Evolutionary conservation across 2,888 invertebrate genomes (phyloP), one percentile per base, ranked within the genome.

Genomic region (Melanostoma scalare): DNA sequence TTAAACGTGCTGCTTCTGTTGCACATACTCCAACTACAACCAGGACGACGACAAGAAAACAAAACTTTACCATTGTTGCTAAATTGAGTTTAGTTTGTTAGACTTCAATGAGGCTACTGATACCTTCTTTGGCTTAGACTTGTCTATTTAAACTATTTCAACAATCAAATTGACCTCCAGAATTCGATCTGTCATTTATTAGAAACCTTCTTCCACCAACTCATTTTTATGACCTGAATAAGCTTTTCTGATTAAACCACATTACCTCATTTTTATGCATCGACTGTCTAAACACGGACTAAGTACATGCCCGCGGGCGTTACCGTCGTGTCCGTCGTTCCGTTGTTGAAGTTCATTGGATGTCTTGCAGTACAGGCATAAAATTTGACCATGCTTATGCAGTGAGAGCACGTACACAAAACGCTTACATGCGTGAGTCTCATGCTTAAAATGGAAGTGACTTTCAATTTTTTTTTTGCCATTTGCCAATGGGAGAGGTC

Each of bases 341-440:
- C 52, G 58, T 58, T 44, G 55, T 33, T 61, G 79, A 74, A 79
- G 84, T 84, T 84, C 84, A 84, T 79, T 79, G 69, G 58, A 67
- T 72, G 72, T 40, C 44, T 82, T 73, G 61, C 30, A 30, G 50
- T 53, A 31, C 38, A 36, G 48, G 36, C 48, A 48, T 8, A 65
- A 71, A 79, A 71, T 74, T 84, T 44, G 74, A 50, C 69, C 60
- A 74, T 74, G 65, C 31, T 79, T 79, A 84, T 84, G 71, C 74
- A 67, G 44, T 67, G 69, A 69, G 56, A 69, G 74, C 79, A 68
- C 79, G 50, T 79, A 67, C 36, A 20, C 9, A 3, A 5, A n/a
- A 38, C 69, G 72, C 50, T 48, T 48, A 58, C 75, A 71, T 53
- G 53, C 80, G 80, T 80, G 80, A 80, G 69, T 9, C 38, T 76